Evolutionary conservation across 2,888 invertebrate genomes (phyloP), one percentile per base, ranked within the genome.

Genomic region (Tipula vernalis): DNA sequence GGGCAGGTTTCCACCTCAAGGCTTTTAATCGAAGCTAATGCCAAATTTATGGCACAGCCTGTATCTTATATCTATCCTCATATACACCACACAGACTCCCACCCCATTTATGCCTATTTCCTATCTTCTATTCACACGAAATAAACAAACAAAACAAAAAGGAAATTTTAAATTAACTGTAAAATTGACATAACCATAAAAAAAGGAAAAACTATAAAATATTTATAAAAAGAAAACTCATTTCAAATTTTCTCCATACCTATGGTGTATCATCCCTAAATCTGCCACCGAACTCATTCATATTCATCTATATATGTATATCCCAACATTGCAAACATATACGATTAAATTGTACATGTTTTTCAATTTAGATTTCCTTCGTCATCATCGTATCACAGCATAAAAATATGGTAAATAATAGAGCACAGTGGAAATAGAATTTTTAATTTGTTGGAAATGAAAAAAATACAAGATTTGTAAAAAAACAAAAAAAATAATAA

Each of bases 81-180:
- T 5, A 71, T 8, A 6, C 39, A 5, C 39, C 1, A 39, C 39
- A 39, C 39, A 6, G 5, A 39, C 39, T 39, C 6, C 71, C 28
- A 6, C 10, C 28, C 15, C 28, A n/a, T 51, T 51, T 51, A 3
- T 15, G n/a, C 71, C 71, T 18, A 71, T 71, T 71, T 10, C 28
- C 71, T 12, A 71, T 71, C 10, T 71, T 71, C 71, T 28, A 71
- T 71, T 71, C 28, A 71, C 5, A 71, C 71, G 28, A 18, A 71
- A 28, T 71, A 71, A 71, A 71, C 71, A 71, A 28, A 71, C 3
- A 28, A 5, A 71, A 28, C 4, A 71, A 71, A 71, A 71, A 71
- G 71, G 71, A 71, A 71, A 71, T 71, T 71, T 71, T 71, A 71
- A 71, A 71, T 71, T 71, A 71, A 71, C 71, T 71, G 71, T 71